Conservation (phyloP, 2,888 invertebrate genomes). For the Brachyopa scutellaris region DNA sequence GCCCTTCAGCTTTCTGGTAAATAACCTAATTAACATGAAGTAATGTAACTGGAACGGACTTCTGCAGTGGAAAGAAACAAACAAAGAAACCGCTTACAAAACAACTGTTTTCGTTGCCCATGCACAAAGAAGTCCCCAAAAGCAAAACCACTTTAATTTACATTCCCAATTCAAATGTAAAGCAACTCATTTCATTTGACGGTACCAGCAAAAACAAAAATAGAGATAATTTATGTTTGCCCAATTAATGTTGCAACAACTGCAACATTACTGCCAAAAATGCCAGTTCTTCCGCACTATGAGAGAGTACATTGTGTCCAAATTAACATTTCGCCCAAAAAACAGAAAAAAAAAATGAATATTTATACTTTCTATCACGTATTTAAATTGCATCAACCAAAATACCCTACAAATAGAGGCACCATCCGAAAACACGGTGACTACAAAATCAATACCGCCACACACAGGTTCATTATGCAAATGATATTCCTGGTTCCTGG, state of each 20-base stretch:
- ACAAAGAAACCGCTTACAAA: neutral
- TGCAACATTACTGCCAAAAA: too few species aligned
- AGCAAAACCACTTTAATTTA: conserved; percentile 8
- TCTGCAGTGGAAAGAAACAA: neutral
- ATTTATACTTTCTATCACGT: conserved; percentile 54
- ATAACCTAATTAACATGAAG: neutral
- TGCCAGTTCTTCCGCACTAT: neutral
- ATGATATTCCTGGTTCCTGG: conserved; percentile 28
- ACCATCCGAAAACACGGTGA: conserved; percentile 21
- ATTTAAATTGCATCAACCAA: conserved; percentile 55
- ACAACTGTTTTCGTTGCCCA: neutral
- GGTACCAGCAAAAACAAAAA: conserved; percentile 13
- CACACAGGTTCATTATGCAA: conserved; percentile 56
- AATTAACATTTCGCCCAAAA: conserved; percentile 62
- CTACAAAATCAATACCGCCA: conserved; percentile 50
- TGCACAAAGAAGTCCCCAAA: neutral
- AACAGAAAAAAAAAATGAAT: conserved; percentile 64
- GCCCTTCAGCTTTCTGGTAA: too few species aligned
- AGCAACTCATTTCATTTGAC: neutral
- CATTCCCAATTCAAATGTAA: conserved; percentile 14
- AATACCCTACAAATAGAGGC: conserved; percentile 51
- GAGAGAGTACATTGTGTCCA: conserved; percentile 11
- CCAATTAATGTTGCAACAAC: conserved; percentile 38
- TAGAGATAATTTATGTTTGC: conserved; percentile 14
- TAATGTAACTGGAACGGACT: neutral